Evolutionary conservation across 1,140 invertebrate species (phyloP).

Genomic region (Papilio machaon): DNA sequence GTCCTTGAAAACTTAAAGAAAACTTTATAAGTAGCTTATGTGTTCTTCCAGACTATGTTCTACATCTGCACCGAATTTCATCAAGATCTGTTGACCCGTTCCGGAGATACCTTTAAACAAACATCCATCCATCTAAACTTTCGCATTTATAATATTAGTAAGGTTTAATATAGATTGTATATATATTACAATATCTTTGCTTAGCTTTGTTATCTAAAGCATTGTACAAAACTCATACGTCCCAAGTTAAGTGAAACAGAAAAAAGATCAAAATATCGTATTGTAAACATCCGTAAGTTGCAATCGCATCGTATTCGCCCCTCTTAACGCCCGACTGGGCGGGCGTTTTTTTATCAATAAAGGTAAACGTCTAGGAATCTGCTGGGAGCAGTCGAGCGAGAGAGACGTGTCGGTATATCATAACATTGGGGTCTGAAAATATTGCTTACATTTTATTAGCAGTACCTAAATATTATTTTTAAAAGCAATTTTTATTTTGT

Average conservation of each 20-base stretch:
- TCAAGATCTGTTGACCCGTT: too few relatives aligned
- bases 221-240: conserved; percentile 31
- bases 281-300: conserved; percentile 60
- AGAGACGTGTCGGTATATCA: conserved; percentile 30
- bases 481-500: not conserved
- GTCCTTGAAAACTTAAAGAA: too few relatives aligned
- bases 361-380: conserved; percentile 45
- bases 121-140: too few relatives aligned
- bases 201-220: not conserved
- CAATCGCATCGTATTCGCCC: conserved; percentile 61
- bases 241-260: conserved; percentile 49
- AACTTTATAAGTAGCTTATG: too few relatives aligned
- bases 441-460: conserved; percentile 15
- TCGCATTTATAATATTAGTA: too few relatives aligned
- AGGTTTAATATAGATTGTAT: too few relatives aligned
- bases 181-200: too few relatives aligned
- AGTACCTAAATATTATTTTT: not conserved
- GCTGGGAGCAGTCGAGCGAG: conserved; percentile 28
- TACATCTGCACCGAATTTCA: too few relatives aligned
- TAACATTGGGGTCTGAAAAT: conserved; percentile 29
- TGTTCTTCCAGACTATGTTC: too few relatives aligned
- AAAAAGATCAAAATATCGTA: conserved; percentile 60
- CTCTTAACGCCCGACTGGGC: conserved; percentile 50
- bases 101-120: too few relatives aligned
- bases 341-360: conserved; percentile 60